These are phyloP conservation scores for Cephalopholis sonnerati DNA, from an alignment of 2,113 vertebrate species.

Conservation along the genomic window DNA sequence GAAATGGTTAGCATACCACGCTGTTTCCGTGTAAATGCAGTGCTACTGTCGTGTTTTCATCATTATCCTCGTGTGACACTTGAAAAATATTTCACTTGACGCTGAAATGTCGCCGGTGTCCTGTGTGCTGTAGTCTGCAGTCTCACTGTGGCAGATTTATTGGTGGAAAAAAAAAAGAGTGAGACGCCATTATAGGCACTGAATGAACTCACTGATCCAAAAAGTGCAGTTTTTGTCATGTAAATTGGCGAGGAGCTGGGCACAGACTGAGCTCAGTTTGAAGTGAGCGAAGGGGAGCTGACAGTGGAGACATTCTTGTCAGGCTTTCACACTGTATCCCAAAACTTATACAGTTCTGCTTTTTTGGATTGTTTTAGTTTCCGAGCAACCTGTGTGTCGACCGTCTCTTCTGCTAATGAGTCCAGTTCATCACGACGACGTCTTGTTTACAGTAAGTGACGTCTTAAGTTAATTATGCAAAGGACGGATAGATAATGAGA, in stretches of 20 bases:
- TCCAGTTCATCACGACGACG: slow-evolving; percentile 7
- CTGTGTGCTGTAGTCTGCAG: background rate
- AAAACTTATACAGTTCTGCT: background rate
- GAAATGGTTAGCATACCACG: background rate
- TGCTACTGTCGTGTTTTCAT: background rate
- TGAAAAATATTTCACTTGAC: background rate
- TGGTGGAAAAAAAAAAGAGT: background rate
- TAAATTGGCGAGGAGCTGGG: slow-evolving; percentile 64
- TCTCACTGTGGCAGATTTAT: slow-evolving; percentile 25
- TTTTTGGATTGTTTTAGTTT: background rate
- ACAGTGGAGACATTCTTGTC: background rate
- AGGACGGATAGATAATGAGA: background rate
- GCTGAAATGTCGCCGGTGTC: background rate
- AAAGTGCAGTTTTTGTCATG: slow-evolving; percentile 78
- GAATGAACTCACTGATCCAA: slow-evolving; percentile 70
- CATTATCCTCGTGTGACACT: background rate
- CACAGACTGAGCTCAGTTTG: slow-evolving; percentile 14
- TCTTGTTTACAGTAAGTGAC: slow-evolving; percentile 45
- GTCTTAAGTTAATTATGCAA: background rate
- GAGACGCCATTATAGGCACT: slow-evolving; percentile 44
- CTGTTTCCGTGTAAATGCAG: background rate
- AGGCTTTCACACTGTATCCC: background rate
- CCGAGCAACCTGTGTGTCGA: background rate
- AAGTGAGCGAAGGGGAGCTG: slow-evolving; percentile 4
- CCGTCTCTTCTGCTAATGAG: slow-evolving; percentile 12